Evolutionary conservation across 2,113 vertebrate genomes (phyloP).

Genomic region (Bambusicola thoracicus): DNA sequence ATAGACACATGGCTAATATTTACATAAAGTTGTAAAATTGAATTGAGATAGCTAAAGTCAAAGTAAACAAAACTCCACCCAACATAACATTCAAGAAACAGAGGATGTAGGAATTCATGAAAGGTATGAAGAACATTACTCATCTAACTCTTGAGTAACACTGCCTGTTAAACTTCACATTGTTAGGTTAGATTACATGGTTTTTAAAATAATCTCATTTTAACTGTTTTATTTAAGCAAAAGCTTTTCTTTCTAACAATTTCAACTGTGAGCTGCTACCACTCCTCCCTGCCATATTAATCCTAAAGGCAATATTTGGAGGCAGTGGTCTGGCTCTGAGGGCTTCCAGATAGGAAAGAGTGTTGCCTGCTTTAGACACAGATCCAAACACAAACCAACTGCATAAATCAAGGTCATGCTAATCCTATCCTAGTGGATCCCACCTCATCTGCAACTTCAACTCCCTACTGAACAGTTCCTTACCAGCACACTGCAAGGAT

Average conservation of each 20-base stretch:
- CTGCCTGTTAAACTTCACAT: not conserved
- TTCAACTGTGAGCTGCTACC: not conserved
- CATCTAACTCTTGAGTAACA: not conserved
- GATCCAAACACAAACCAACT: not conserved
- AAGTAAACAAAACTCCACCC: not conserved
- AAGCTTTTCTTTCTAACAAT: not conserved
- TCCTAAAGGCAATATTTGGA: not conserved
- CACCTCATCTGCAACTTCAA: not conserved
- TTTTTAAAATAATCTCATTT: not conserved
- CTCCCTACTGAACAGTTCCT: not conserved
- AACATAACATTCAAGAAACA: not conserved
- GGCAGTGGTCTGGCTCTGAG: not conserved
- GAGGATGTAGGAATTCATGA: not conserved
- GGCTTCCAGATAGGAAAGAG: not conserved
- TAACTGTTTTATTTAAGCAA: not conserved
- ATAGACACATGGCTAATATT: not conserved
- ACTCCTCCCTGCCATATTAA: accelerated
- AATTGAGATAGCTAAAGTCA: not conserved
- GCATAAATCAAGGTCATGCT: not conserved
- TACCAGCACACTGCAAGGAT: not conserved
- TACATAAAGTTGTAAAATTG: not conserved
- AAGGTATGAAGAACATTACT: not conserved
- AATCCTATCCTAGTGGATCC: not conserved
- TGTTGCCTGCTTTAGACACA: not conserved
- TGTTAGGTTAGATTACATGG: not conserved